phyloP scores from a whole-genome alignment of 2,888 invertebrate species.

The Erannis defoliaria region DNA sequence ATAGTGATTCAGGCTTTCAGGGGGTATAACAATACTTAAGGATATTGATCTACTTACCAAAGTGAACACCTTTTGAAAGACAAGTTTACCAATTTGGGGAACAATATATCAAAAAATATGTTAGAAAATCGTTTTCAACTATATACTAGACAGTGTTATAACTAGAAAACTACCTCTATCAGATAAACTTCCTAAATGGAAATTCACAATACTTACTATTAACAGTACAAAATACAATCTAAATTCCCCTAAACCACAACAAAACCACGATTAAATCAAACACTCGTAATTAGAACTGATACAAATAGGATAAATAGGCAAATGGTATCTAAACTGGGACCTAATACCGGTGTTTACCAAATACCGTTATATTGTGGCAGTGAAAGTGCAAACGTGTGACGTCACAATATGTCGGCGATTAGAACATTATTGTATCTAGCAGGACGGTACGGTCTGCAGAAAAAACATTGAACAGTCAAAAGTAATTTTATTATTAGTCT shows the following conservation, averaged over 20 bases:
- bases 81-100: too few relatives aligned
- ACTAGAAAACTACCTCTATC: neutral
- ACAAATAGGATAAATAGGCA: constrained; percentile 28
- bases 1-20: too few relatives aligned
- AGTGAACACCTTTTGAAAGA: too few relatives aligned
- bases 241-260: constrained; percentile 8
- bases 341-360: constrained; percentile 19
- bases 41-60: too few relatives aligned
- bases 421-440: constrained; percentile 64
- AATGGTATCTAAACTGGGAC: constrained; percentile 11
- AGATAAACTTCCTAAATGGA: neutral
- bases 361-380: constrained; percentile 40
- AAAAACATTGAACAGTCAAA: neutral
- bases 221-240: constrained; percentile 10
- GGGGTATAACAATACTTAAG: too few relatives aligned
- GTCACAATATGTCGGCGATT: constrained; percentile 64
- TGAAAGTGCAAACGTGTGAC: constrained; percentile 73
- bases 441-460: constrained; percentile 60
- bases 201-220: constrained; percentile 3
- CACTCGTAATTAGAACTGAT: constrained; percentile 28
- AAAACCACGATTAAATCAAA: constrained; percentile 24
- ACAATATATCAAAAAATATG: too few relatives aligned
- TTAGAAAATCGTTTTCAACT: too few relatives aligned
- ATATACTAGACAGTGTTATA: too few relatives aligned
- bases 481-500: too few relatives aligned